phyloP scores from a whole-genome alignment of 2,113 vertebrate species.

The Xyrauchen texanus region DNA sequence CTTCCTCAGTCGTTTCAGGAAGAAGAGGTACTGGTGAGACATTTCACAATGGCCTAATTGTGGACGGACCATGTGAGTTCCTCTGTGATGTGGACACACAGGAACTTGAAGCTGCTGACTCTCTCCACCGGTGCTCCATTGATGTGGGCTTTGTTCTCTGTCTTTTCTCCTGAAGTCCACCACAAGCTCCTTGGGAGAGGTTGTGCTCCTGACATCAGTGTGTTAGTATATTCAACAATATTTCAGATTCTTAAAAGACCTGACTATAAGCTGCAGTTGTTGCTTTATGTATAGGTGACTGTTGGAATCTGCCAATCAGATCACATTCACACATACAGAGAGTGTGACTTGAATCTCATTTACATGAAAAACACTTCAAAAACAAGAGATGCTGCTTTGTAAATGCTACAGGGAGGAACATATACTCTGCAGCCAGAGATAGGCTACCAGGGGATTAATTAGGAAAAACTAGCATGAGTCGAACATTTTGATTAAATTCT shows the following conservation, averaged over 20 bases:
- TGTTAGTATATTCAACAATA: too few relatives aligned
- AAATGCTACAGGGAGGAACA: conserved; percentile 33
- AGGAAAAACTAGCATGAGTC: neutral
- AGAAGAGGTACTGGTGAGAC: too few relatives aligned
- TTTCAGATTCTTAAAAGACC: neutral
- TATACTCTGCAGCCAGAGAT: conserved; percentile 12
- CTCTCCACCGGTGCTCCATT: too few relatives aligned
- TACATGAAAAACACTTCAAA: conserved; percentile 26
- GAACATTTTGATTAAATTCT: conserved; percentile 15
- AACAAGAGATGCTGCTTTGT: conserved; percentile 8
- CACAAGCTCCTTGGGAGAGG: too few relatives aligned
- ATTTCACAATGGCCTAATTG: too few relatives aligned
- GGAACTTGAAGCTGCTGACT: too few relatives aligned
- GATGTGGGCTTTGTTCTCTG: too few relatives aligned
- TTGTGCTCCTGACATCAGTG: too few relatives aligned
- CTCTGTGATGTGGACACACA: too few relatives aligned
- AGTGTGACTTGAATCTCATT: conserved; percentile 40
- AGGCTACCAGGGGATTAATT: conserved; percentile 16
- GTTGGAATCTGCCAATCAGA: conserved; percentile 24
- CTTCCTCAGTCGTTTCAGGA: too few relatives aligned
- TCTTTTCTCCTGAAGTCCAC: too few relatives aligned
- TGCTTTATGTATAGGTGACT: conserved; percentile 1
- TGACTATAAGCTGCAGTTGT: neutral
- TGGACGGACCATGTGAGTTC: too few relatives aligned
- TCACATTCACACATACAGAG: conserved; percentile 35